phyloP scores from a whole-genome alignment of 2,888 invertebrate genomes.

The Cataglyphis altisquamis region DNA sequence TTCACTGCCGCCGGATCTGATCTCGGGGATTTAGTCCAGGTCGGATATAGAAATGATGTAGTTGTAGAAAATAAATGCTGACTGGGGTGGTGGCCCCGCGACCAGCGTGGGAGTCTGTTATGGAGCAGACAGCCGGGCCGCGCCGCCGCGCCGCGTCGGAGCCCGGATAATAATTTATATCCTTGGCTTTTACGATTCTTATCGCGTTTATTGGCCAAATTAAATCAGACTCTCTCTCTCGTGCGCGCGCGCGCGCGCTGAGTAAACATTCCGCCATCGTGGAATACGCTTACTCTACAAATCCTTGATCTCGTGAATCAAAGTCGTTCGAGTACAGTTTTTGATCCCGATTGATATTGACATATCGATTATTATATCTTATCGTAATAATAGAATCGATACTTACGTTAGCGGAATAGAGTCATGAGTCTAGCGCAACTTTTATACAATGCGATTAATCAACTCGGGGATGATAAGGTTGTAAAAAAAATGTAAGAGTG shows the following conservation, averaged over 20 bases:
- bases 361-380: conserved; percentile 38
- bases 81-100: conserved; percentile 33
- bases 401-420: conserved; percentile 13
- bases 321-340: conserved; percentile 21
- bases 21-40: conserved; percentile 94
- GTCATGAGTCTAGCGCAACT: neutral
- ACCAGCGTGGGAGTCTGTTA: conserved; percentile 51
- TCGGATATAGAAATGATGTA: conserved; percentile 79
- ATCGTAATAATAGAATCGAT: conserved; percentile 22
- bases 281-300: conserved; percentile 41
- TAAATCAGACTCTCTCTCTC: conserved; percentile 39
- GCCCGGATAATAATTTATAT: conserved; percentile 63
- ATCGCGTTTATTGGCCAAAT: conserved; percentile 59
- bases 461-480: neutral
- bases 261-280: conserved; percentile 43
- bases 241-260: conserved; percentile 36
- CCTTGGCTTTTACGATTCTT: conserved; percentile 52
- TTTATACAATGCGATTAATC: neutral
- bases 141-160: conserved; percentile 22
- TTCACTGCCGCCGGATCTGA: conserved; percentile 93
- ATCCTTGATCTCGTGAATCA: conserved; percentile 8
- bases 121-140: conserved; percentile 48
- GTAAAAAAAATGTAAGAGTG: neutral
- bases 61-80: conserved; percentile 67
- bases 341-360: conserved; percentile 32